phyloP scores from a whole-genome alignment of 2,797 vertebrate genomes.

The Spatula clypeata region DNA sequence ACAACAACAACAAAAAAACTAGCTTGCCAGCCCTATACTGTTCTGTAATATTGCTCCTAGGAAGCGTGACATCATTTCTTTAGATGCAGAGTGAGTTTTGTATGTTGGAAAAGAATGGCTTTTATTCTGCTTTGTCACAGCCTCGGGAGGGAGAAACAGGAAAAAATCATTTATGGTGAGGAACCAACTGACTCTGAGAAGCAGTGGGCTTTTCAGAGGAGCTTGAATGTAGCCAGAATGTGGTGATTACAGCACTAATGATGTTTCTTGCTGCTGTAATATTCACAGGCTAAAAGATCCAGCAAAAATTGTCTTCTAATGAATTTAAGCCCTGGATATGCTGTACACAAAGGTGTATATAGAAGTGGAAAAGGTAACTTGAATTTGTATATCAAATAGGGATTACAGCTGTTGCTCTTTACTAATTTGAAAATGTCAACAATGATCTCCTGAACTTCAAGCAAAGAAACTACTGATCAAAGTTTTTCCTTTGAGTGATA shows the following conservation, averaged over 20 bases:
- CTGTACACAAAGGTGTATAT: accelerated
- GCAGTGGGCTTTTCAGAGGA: background rate
- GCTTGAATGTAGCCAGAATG: accelerated
- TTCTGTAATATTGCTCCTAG: background rate
- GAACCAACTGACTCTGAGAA: background rate
- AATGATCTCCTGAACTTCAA: background rate
- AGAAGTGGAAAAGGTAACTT: background rate
- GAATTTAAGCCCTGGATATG: background rate
- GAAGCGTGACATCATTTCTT: accelerated
- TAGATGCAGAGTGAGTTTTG: background rate
- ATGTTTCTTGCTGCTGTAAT: background rate
- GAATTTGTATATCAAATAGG: background rate
- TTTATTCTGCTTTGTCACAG: background rate
- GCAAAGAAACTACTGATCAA: background rate
- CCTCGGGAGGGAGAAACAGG: background rate
- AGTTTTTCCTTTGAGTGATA: background rate
- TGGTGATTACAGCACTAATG: background rate
- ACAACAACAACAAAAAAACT: background rate
- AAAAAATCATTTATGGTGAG: background rate
- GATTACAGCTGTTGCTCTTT: background rate
- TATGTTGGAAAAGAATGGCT: background rate
- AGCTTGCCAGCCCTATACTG: background rate
- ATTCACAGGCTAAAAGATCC: background rate
- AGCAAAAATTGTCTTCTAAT: background rate
- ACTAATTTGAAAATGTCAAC: background rate